Evolutionary conservation across 2,888 invertebrate genomes (phyloP), one percentile per base, ranked within the genome.

Genomic region (Adelognathus sp.): DNA sequence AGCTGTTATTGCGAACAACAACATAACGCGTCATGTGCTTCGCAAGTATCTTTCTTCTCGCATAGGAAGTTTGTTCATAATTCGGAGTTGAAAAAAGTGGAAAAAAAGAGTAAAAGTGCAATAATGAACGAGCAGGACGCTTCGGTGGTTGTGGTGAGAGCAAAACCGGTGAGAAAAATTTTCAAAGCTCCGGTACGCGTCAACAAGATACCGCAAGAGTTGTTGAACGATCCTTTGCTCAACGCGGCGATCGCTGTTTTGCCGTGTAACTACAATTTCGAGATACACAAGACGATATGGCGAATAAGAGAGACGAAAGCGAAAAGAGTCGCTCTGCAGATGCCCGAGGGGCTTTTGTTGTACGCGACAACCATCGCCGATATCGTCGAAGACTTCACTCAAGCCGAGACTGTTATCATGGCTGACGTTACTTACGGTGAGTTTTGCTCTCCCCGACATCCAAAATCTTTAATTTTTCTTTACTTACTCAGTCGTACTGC

Each of bases 271-370:
- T 99, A 99, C 89, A 99, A 98, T 91, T 99, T 99, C 91, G 99
- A 99, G 94, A 95, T 99, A 83, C 97, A 97, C 77, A 99, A 99
- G 92, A 99, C 99, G 0, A 96, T 99, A 91, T 99, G 99, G 99
- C 95, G 98, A 89, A 97, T 99, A 87, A 93, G 95, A 83, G 96
- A 97, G 88, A 92, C 95, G n/a, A 94, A 94, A 83, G 95, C 97
- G 0, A 97, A 96, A 91, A 94, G 96, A 86, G 98, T 99, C 0
- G 99, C 98, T 0, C 92, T 99, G 14, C 99, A 99, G 92, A 95
- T 99, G 94, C 99, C 99, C 0, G 99, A 99, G 94, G 99, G 96
- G 9, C 92, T 99, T 3, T 93, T 98, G 18, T 93, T 99, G 93
- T 99, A 97, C 92, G 95, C 99, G 0, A 97, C 98, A 79, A 96